Base-by-base conservation (phyloP, 53 echinoderm and acorn worm genomes). In the Temnopleurus reevesii region DNA sequence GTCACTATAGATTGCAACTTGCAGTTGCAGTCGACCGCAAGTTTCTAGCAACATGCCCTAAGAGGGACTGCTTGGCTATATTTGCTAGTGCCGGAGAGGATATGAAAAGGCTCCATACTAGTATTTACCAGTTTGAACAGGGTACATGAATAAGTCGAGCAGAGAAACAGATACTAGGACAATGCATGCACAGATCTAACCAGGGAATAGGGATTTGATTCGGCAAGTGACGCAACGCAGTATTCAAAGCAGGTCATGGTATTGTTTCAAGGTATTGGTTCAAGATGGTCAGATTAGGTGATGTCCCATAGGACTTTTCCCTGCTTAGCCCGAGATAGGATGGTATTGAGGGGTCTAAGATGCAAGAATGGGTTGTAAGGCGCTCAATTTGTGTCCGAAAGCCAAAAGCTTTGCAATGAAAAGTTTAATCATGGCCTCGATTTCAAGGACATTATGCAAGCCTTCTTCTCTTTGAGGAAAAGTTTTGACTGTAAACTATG, bases 181-280 rank as follows among this genome's bases (percentile, higher is more conserved):
- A 31, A n/a, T n/a, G n/a, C n/a, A n/a, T n/a, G 15, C 30, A 63
- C 63, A 31, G 4, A 17, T 17, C 33, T 33, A 33, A 63, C 63
- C 63, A 63, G 63, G 63, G 63, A 63, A 63, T 63, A 12, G 15
- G 29, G 63, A 63, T 63, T 29, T 63, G 10, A 63, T 63, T 63
- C 18, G 33, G 29, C 28, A 13, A 61, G 31, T 17, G 13, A 29
- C 33, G 31, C n/a, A n/a, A n/a, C n/a, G 33, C 12, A 31, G 30
- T 25, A 33, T 31, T 63, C 63, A 63, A 33, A 63, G 30, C 15
- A 25, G 63, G 33, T 63, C 33, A 33, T 31, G 63, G 63, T 18
- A 21, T 63, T 12, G 12, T 29, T 63, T 63, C 63, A 33, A 63
- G 63, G 63, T 18, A 21, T 63, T 12, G 12, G 63, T 63, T 63